Conservation (phyloP, 2,888 invertebrate genomes). For the Papilio elwesi region DNA sequence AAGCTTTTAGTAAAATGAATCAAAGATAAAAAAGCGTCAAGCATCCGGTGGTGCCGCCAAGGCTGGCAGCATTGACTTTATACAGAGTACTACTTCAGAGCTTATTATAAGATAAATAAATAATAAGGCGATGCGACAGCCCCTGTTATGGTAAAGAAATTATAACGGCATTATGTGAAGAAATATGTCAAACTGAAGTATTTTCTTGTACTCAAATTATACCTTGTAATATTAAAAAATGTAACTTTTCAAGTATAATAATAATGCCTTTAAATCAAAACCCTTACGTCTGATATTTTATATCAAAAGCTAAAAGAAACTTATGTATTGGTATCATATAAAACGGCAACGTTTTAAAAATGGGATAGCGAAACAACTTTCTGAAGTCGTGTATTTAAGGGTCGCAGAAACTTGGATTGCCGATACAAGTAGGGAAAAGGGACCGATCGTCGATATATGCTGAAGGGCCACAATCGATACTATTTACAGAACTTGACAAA, state of each 20-base stretch:
- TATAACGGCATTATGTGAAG: not conserved
- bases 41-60: not conserved
- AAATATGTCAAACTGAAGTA: no score
- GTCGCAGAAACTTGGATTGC: conserved; percentile 7
- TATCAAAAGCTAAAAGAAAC: not conserved
- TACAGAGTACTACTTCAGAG: not conserved
- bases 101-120: conserved; percentile 1
- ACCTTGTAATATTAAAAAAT: no score
- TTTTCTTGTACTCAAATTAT: no score
- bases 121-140: not conserved
- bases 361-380: conserved; percentile 10
- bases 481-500: conserved; percentile 3
- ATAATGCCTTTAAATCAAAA: not conserved
- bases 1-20: conserved; percentile 28
- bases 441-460: not conserved
- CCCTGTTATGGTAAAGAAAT: not conserved
- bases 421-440: conserved; percentile 12
- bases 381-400: conserved; percentile 10
- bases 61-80: not conserved
- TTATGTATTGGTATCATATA: conserved; percentile 1
- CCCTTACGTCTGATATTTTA: not conserved
- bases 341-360: conserved; percentile 8
- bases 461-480: conserved; percentile 3
- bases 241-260: no score
- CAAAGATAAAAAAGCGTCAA: conserved; percentile 23